These are phyloP conservation scores for Drosophila incognita DNA, from an alignment of 2,888 invertebrate species.

Conservation along the genomic window DNA sequence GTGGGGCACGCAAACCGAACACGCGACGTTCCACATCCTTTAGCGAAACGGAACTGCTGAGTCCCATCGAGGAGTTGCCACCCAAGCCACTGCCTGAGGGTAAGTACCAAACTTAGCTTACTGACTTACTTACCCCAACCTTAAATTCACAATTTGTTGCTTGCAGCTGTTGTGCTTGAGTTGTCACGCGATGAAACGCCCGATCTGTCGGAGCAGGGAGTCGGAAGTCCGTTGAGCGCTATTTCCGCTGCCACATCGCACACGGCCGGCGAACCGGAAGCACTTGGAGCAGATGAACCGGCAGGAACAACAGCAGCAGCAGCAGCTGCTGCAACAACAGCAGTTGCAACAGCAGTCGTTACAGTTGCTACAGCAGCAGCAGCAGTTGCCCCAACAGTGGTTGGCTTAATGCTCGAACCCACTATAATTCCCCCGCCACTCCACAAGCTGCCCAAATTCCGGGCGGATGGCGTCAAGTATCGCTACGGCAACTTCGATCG, in stretches of 20 bases:
- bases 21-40: slow-evolving; percentile 85
- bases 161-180: slow-evolving; percentile 39
- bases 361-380: not conserved
- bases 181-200: slow-evolving; percentile 82
- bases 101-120: slow-evolving; percentile 38
- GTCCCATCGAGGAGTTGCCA: slow-evolving; percentile 84
- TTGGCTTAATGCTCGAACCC: slow-evolving; percentile 54
- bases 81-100: slow-evolving; percentile 71
- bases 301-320: slow-evolving; percentile 9
- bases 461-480: slow-evolving; percentile 91
- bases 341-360: slow-evolving; percentile 2
- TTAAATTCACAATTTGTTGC: not conserved
- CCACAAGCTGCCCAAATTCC: slow-evolving; percentile 86
- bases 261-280: slow-evolving; percentile 75
- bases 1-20: slow-evolving; percentile 83
- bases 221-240: slow-evolving; percentile 78
- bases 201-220: slow-evolving; percentile 71
- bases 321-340: slow-evolving; percentile 7
- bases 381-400: slow-evolving; percentile 4
- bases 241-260: slow-evolving; percentile 72
- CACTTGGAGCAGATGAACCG: slow-evolving; percentile 43
- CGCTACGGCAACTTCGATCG: slow-evolving; percentile 98
- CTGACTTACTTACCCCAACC: not conserved
- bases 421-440: slow-evolving; percentile 60
- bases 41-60: slow-evolving; percentile 85